Evolutionary conservation across 2,113 vertebrate species (phyloP).

Genomic region (Cyphomyrus plagiostoma): DNA sequence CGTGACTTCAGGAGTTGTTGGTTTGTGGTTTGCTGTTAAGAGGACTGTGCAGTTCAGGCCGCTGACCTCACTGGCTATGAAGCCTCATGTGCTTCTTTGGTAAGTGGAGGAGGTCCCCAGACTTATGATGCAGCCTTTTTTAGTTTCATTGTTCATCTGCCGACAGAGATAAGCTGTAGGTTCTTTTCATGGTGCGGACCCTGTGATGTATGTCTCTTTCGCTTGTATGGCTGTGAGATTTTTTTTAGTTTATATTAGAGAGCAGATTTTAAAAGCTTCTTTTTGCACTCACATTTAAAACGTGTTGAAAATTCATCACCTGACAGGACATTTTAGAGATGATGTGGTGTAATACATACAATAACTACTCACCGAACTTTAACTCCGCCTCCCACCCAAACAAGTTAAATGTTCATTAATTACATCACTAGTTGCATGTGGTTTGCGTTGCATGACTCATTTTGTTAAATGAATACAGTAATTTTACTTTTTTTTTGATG

Average conservation of each 20-base stretch:
- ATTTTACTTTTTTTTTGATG: conserved; percentile 49
- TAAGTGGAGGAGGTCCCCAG: neutral
- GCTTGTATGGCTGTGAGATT: neutral
- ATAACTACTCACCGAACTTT: conserved; percentile 17
- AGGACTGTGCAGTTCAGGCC: neutral
- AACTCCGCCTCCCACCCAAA: neutral
- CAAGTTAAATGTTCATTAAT: conserved; percentile 64
- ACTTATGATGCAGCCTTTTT: neutral
- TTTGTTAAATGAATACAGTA: conserved; percentile 55
- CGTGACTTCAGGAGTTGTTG: neutral
- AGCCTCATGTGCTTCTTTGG: neutral
- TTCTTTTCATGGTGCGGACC: neutral
- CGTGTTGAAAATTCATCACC: neutral
- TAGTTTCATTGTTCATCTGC: conserved; percentile 4
- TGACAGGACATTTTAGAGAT: conserved; percentile 28
- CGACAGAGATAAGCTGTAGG: neutral
- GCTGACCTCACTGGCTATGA: neutral
- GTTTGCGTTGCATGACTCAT: conserved; percentile 57
- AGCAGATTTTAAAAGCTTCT: neutral
- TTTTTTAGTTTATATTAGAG: neutral
- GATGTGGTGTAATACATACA: conserved; percentile 7
- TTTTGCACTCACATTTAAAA: neutral
- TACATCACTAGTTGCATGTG: conserved; percentile 67
- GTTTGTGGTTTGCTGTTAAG: neutral
- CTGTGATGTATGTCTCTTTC: neutral